Evolutionary conservation across 2,113 vertebrate species (phyloP), one percentile per base, ranked within the genome.

Genomic region (Merops nubicus): DNA sequence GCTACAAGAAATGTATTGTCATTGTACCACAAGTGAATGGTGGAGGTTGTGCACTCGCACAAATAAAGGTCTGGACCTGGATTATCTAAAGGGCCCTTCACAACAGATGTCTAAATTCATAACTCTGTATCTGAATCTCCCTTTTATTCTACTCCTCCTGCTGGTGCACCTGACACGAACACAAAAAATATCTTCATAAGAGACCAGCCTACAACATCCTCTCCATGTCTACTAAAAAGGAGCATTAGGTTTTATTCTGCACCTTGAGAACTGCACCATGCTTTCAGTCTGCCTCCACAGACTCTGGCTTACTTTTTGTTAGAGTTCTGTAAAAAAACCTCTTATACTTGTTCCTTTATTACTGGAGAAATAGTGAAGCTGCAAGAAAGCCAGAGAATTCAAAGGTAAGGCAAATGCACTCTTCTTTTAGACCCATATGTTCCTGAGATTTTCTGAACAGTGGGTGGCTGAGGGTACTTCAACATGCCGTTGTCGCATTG

Each of bases 401-500:
- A 9, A 73, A 93, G 26, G 20, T 28, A 85, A 77, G 16, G 50
- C 28, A 65, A 76, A 50, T 13, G 6, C 17, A 23, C 20, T 1
- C 1, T 22, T 81, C 28, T 5, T 60, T 60, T 54, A 73, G n/a
- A 60, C 9, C 29, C 19, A 43, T 34, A 23, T 48, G 26, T 8
- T 76, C 62, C 12, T 0, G 0, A 26, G 36, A 62, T 17, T 33
- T 59, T 64, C 62, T n/a, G 53, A 69, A n/a, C 28, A 73, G 57
- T 16, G 36, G 19, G 40, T 23, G 25, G 15, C 26, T 72, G 17
- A 4, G 26, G 11, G 45, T 22, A 2, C 19, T 64, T 31, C 7
- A 4, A 25, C 15, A n/a, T 42, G 40, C 0, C 1, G 31, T 12
- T 90, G 38, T 50, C 2, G 0, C 29, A 26, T 10, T 36, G 16